Evolutionary conservation across 2,113 vertebrate species (phyloP).

Genomic region (Atherinomorus stipes): DNA sequence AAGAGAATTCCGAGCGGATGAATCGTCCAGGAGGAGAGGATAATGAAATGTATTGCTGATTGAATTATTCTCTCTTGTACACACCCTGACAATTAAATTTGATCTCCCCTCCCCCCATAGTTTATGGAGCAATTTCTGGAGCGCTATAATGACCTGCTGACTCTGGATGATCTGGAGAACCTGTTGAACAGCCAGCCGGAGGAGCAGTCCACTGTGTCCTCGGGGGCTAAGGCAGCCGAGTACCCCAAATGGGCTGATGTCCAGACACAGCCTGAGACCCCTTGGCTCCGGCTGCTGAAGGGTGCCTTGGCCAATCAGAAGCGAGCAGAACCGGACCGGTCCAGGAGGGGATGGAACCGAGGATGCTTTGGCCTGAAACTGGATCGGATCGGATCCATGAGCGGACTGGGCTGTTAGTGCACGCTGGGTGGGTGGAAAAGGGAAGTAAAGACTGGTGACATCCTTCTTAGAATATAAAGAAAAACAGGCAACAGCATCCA

Average conservation of each 20-base stretch:
- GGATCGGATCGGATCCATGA: slow-evolving; percentile 90
- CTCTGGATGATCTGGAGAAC: slow-evolving; percentile 83
- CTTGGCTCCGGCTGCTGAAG: slow-evolving; percentile 82
- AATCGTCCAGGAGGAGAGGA: slow-evolving; percentile 6
- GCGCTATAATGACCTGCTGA: slow-evolving; percentile 84
- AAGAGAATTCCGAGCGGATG: slow-evolving; percentile 5
- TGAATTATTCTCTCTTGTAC: slow-evolving; percentile 59
- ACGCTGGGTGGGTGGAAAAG: slow-evolving; percentile 1
- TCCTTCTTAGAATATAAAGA: slow-evolving; percentile 34
- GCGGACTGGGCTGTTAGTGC: slow-evolving; percentile 88
- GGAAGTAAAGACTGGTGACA: slow-evolving; percentile 51
- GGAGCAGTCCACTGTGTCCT: slow-evolving; percentile 72
- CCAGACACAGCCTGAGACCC: slow-evolving; percentile 74
- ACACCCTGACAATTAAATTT: slow-evolving; percentile 49
- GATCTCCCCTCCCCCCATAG: slow-evolving; percentile 53
- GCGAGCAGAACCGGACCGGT: slow-evolving; percentile 79
- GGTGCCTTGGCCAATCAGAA: slow-evolving; percentile 83
- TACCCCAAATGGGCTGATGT: slow-evolving; percentile 79
- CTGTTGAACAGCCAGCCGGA: slow-evolving; percentile 76
- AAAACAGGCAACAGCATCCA: slow-evolving; percentile 28
- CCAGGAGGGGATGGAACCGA: slow-evolving; percentile 82
- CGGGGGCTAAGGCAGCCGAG: slow-evolving; percentile 73
- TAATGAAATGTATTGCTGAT: slow-evolving; percentile 74
- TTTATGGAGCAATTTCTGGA: slow-evolving; percentile 84
- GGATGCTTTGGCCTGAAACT: slow-evolving; percentile 91